Evolutionary conservation across 2,113 vertebrate genomes (phyloP).

Genomic region (Cairina moschata): DNA sequence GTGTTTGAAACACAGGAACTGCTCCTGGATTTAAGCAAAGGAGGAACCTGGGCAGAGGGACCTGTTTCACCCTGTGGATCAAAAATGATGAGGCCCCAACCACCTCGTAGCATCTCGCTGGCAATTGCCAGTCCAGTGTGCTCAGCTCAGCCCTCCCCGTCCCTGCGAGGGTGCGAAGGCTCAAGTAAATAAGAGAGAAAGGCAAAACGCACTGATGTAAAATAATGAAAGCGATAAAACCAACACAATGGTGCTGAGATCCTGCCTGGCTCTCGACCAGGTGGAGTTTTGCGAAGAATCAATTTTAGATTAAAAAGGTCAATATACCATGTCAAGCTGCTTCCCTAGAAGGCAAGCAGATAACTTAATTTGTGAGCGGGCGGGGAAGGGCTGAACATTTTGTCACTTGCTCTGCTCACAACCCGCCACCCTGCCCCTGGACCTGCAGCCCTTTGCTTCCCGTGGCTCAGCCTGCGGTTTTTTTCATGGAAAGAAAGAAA

Average conservation of each 20-base stretch:
- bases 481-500: not conserved
- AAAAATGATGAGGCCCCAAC: not conserved
- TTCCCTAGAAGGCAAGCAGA: not conserved
- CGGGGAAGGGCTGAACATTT: not conserved
- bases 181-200: not conserved
- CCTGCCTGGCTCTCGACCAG: not conserved
- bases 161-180: not conserved
- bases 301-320: slow-evolving; percentile 55
- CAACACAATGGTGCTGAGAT: fast-evolving
- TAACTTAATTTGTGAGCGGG: not conserved
- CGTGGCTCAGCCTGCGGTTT: too few relatives aligned
- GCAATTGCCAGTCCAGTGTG: fast-evolving
- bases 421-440: not conserved
- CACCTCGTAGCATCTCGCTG: not conserved
- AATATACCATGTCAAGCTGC: not conserved
- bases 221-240: not conserved
- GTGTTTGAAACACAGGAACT: fast-evolving
- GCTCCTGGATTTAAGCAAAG: not conserved
- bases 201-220: not conserved
- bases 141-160: not conserved
- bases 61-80: fast-evolving
- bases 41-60: not conserved
- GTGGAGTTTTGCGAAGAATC: not conserved
- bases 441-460: too few relatives aligned
- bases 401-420: not conserved